Evolutionary conservation across 2,113 vertebrate species (phyloP), one percentile per base, ranked within the genome.

Genomic region (Neotoma lepida): DNA sequence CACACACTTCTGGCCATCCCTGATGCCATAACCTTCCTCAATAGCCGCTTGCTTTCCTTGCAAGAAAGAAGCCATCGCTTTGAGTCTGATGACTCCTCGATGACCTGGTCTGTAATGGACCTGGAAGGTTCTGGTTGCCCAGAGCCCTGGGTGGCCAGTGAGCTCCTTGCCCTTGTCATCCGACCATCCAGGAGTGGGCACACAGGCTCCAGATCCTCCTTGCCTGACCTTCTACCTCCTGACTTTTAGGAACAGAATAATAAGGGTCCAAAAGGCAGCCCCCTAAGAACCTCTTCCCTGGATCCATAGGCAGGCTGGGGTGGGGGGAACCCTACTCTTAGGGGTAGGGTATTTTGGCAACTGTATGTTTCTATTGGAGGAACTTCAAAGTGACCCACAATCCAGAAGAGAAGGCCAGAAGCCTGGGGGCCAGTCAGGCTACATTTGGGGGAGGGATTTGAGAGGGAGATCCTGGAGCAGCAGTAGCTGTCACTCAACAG

Each of bases 121-220:
- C 58, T 17, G 44, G 85, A 33, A 39, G 51, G 20, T 28, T 51
- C 80, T 46, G 66, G 84, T 54, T 63, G 7, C 70, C 44, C 56
- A 30, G 35, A 49, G 30, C 49, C 26, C 39, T 39, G 4, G 15
- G 41, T 9, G 73, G 14, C 18, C 58, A 9, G 2, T 4, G 35
- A 64, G n/a, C 63, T 39, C 63, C 0, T 41, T 12, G 12, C 39
- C 39, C 10, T 56, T 73, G 92, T 54, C 61, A 17, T 10, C 20
- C 63, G 3, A 2, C 22, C 5, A 0, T 44, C 63, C 20, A 64
- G n/a, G 30, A 1, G 0, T 20, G 46, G 39, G 56, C 35, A 13
- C 17, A 58, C 24, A 20, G 63, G 70, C 54, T 39, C 30, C 51
- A n/a, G 28, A n/a, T 18, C 7, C 44, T 22, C 30, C 54, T 26